Evolutionary conservation across 2,797 vertebrate genomes (phyloP).

Genomic region (Sparus aurata): DNA sequence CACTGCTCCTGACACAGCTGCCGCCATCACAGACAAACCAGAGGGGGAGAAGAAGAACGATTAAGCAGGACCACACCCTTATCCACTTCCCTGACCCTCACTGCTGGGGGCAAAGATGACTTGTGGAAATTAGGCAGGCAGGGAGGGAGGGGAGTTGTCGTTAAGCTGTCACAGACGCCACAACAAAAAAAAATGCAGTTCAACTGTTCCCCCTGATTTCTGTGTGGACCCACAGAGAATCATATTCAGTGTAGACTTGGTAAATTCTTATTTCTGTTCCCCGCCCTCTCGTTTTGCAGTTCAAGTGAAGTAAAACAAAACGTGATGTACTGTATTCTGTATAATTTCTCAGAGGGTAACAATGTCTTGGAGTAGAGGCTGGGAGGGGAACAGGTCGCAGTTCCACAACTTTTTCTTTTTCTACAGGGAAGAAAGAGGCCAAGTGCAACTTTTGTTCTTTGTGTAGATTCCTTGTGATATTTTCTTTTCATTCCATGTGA

Average conservation of each 20-base stretch:
- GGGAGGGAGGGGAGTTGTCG: conserved; percentile 68
- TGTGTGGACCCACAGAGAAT: conserved; percentile 82
- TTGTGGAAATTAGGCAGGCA: conserved; percentile 68
- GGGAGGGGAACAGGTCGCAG: conserved; percentile 66
- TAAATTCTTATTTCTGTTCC: conserved; percentile 82
- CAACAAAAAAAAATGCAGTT: conserved; percentile 76
- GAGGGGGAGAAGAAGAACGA: conserved; percentile 95
- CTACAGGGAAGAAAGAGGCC: conserved; percentile 71
- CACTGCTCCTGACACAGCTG: conserved; percentile 21
- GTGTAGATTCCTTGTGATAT: conserved; percentile 82
- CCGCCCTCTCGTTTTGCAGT: conserved; percentile 84
- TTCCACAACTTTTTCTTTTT: conserved; percentile 70
- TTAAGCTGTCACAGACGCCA: conserved; percentile 81
- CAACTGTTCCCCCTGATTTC: conserved; percentile 80
- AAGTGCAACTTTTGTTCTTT: conserved; percentile 73
- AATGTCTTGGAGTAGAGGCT: conserved; percentile 71
- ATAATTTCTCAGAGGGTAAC: conserved; percentile 84
- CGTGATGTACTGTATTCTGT: conserved; percentile 91
- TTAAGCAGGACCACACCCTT: conserved; percentile 69
- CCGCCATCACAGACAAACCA: conserved; percentile 88
- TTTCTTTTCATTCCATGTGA: conserved; percentile 88
- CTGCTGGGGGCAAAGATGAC: conserved; percentile 74
- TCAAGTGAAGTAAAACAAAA: conserved; percentile 89
- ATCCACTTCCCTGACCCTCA: conserved; percentile 59
- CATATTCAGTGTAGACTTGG: conserved; percentile 85